Base-by-base conservation (phyloP, 2,113 vertebrate genomes). In the Nothocercus julius region DNA sequence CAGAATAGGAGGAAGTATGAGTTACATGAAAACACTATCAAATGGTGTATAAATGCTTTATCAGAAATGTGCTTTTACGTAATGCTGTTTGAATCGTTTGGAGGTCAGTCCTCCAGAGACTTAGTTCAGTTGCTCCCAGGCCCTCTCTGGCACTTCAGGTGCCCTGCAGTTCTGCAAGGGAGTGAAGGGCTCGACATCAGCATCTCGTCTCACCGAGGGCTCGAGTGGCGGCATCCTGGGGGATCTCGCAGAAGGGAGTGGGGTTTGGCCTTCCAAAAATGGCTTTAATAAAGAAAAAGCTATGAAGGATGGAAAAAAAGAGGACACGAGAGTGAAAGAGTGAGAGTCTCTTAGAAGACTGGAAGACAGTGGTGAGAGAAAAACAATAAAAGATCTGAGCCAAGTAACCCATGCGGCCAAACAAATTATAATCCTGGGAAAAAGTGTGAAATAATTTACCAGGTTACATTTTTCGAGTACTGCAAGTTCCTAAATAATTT, bases 1-100 rank as follows among this genome's bases (percentile, higher is more conserved):
- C 51, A 88, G 85, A 97, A 95, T 90, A 75, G 92, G 62, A 95
- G 85, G 91, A 95, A 95, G 61, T 42, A 78, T 4, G 64, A 25
- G 36, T 78, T 91, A 72, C 51, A 75, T 42, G 56, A 95, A 95
- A 95, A 66, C 62, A 73, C 75, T 77, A 15, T 22, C 25, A 92
- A 80, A 61, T 59, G 42, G 49, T 40, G 27, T 79, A 63, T 66
- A 89, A 87, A 95, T 73, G 42, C 74, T 92, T 91, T 63, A 81
- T 94, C 85, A 90, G 85, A 94, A 92, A 64, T 28, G 34, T 78
- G 28, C 34, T 78, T 87, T 59, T 67, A 20, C 27, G 44, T 56
- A 85, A 24, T 30, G 27, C 45, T 67, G 3, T 78, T 92, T 24
- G 72, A 87, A 80, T n/a, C 1, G 24, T 30, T 85, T 87, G 53